phyloP scores from a whole-genome alignment of 2,888 invertebrate species.

The Thereva unica region DNA sequence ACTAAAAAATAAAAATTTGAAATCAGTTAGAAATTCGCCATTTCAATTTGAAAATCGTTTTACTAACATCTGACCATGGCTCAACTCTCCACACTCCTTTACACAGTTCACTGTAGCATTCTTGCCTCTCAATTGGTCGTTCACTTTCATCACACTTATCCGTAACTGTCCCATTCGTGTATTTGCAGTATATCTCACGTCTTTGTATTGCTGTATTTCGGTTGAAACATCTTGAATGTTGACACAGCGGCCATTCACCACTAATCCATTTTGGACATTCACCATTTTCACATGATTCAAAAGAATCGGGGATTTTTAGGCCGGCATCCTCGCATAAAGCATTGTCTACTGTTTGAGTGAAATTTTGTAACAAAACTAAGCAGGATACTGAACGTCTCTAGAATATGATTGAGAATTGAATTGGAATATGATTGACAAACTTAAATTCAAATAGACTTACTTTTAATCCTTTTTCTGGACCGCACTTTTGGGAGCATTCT shows the following conservation, averaged over 20 bases:
- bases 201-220: slow-evolving; percentile 78
- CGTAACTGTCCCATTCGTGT: slow-evolving; percentile 55
- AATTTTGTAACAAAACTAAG: slow-evolving; percentile 65
- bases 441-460: slow-evolving; percentile 47
- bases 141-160: slow-evolving; percentile 69
- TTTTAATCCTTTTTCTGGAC: slow-evolving; percentile 67
- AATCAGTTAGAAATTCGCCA: slow-evolving; percentile 13
- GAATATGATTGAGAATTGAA: slow-evolving; percentile 47
- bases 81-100: slow-evolving; percentile 88
- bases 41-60: background rate
- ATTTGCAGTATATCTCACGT: slow-evolving; percentile 63
- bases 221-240: slow-evolving; percentile 73
- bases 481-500: slow-evolving; percentile 81
- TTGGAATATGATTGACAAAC: background rate
- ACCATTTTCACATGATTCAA: slow-evolving; percentile 68
- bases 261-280: slow-evolving; percentile 75
- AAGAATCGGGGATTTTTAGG: slow-evolving; percentile 66
- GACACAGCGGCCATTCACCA: slow-evolving; percentile 73
- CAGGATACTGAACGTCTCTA: slow-evolving; percentile 74
- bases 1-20: slow-evolving; percentile 62
- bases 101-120: slow-evolving; percentile 83
- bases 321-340: slow-evolving; percentile 73
- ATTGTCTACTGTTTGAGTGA: slow-evolving; percentile 65
- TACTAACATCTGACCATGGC: slow-evolving; percentile 85
- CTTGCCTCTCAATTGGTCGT: slow-evolving; percentile 75